Conservation (phyloP, 2,113 vertebrate species). For the Protobothrops flavoviridis region DNA sequence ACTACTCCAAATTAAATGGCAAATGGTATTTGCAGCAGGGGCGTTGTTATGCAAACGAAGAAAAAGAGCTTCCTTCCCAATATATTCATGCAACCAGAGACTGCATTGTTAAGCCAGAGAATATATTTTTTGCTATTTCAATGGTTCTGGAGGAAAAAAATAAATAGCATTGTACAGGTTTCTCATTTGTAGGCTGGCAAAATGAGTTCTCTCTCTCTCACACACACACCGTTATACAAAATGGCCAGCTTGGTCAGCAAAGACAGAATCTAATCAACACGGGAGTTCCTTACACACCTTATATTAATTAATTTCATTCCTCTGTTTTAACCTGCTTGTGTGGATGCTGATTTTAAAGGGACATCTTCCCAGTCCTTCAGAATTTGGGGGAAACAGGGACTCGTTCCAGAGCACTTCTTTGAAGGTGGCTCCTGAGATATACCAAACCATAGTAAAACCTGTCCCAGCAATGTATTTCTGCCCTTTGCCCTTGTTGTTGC, state of each 20-base stretch:
- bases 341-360: not conserved
- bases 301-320: not conserved
- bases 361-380: not conserved
- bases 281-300: constrained; percentile 21
- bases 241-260: constrained; percentile 68
- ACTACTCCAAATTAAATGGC: constrained; percentile 70
- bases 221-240: constrained; percentile 53
- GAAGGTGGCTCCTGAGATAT: not conserved
- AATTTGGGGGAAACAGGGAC: not conserved
- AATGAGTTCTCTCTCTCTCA: constrained; percentile 60
- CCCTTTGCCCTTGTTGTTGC: not conserved
- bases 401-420: not conserved
- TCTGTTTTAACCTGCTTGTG: not conserved
- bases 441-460: not conserved
- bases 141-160: constrained; percentile 71
- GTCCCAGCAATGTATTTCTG: not conserved
- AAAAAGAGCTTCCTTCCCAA: constrained; percentile 76
- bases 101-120: constrained; percentile 71
- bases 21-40: constrained; percentile 58
- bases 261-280: constrained; percentile 58
- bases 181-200: constrained; percentile 68
- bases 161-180: constrained; percentile 70
- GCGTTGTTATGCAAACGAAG: constrained; percentile 78
- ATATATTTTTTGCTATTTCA: constrained; percentile 79
- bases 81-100: constrained; percentile 77